These are phyloP conservation scores for Synodontis membranacea DNA, from an alignment of 2,113 vertebrate genomes.

Conservation along the genomic window DNA sequence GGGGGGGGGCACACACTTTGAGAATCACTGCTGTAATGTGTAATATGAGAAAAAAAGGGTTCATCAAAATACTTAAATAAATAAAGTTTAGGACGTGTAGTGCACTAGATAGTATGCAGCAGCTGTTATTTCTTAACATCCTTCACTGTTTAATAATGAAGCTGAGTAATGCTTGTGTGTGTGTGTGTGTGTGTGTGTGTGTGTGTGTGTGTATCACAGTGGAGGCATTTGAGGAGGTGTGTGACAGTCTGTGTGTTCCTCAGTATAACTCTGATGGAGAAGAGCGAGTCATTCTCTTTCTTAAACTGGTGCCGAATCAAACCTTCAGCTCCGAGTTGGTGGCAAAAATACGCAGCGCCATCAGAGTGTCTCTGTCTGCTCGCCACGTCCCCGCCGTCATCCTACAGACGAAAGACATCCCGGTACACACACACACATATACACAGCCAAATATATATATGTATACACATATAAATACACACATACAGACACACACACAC, in stretches of 20 bases:
- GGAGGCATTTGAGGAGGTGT: slow-evolving; percentile 93
- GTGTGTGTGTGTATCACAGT: slow-evolving; percentile 70
- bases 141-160: background rate
- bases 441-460: too few relatives aligned
- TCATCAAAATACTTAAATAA: too few relatives aligned
- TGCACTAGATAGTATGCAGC: background rate
- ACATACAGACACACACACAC: too few relatives aligned
- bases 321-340: slow-evolving; percentile 76
- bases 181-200: slow-evolving; percentile 5
- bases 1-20: too few relatives aligned
- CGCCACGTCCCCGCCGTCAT: slow-evolving; percentile 88
- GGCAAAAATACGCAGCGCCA: slow-evolving; percentile 76
- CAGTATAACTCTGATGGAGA: slow-evolving; percentile 89
- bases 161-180: background rate
- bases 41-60: too few relatives aligned
- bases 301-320: slow-evolving; percentile 85
- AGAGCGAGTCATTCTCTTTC: slow-evolving; percentile 90
- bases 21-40: too few relatives aligned
- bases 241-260: slow-evolving; percentile 90
- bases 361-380: slow-evolving; percentile 85
- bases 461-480: too few relatives aligned
- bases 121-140: background rate
- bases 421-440: slow-evolving; percentile 71
- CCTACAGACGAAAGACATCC: slow-evolving; percentile 90
- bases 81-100: background rate